Percentiles rank a stretch among this genome's conserved stretches.
Conservation (phyloP, 1,140 invertebrate genomes). For the Drosophila chauvacae region DNA sequence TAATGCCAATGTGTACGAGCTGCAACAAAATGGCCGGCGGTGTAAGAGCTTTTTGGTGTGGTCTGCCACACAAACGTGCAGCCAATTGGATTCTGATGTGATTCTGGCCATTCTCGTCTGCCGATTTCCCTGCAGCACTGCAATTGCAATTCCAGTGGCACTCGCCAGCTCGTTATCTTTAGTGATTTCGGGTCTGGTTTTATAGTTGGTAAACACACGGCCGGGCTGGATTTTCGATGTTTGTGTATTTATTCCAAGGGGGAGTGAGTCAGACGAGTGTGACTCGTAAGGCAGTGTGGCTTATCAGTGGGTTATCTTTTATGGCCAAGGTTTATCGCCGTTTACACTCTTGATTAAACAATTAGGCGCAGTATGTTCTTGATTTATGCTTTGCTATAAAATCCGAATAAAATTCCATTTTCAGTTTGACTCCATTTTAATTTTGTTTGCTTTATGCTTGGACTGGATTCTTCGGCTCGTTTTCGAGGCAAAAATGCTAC, state of each 20-base stretch:
- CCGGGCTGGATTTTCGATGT: conserved; percentile 6
- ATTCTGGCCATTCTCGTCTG: conserved; percentile 44
- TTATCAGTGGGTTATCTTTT: conserved; percentile 52
- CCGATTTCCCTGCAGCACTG: conserved; percentile 20
- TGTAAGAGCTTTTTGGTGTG: conserved; percentile 63
- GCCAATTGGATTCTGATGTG: conserved; percentile 70
- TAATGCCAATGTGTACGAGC: conserved; percentile 72
- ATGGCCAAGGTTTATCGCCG: conserved; percentile 22
- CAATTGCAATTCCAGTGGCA: conserved; percentile 30
- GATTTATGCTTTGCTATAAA: conserved; percentile 41
- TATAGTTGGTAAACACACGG: conserved; percentile 33
- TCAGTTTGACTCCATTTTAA: conserved; percentile 20
- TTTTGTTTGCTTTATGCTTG: conserved; percentile 30
- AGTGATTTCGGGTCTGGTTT: conserved; percentile 32
- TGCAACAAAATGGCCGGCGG: conserved; percentile 52
- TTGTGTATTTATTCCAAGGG: not conserved
- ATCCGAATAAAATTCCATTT: conserved; percentile 11
- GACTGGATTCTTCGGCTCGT: not conserved
- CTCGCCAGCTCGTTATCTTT: conserved; percentile 39
- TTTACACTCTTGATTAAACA: conserved; percentile 51
- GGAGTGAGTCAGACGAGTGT: conserved; percentile 26
- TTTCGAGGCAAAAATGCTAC: not conserved
- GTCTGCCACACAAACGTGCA: conserved; percentile 50
- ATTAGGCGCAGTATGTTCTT: conserved; percentile 29
- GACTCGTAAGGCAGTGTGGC: conserved; percentile 15